Evolutionary conservation across 1,140 invertebrate genomes (phyloP).

Genomic region (Pachypeltis micranthus): DNA sequence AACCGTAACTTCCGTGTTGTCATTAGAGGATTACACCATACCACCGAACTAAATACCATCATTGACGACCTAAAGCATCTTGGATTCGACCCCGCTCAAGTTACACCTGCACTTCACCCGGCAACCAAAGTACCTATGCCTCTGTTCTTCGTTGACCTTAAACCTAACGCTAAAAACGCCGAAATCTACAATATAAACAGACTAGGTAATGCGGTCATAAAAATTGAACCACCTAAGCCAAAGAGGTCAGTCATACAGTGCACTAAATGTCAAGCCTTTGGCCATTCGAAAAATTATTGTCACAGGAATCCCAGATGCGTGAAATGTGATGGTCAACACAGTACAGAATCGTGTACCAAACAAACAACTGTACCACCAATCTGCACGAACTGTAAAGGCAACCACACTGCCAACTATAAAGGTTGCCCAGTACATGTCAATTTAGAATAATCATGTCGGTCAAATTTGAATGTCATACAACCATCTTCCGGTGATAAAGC

Average conservation of each 20-base stretch:
- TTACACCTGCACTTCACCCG: neutral
- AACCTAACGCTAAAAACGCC: conserved; percentile 2
- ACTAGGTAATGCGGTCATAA: neutral
- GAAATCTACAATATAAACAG: neutral
- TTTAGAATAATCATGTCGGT: no score
- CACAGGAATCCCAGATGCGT: neutral
- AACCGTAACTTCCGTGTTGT: neutral
- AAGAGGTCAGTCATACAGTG: conserved; percentile 5
- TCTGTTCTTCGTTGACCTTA: conserved; percentile 3
- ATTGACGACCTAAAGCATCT: neutral
- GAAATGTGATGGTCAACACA: conserved; percentile 5
- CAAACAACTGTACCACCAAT: neutral
- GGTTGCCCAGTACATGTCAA: no score
- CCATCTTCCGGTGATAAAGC: no score
- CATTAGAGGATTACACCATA: neutral
- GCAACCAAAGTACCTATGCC: conserved; percentile 5
- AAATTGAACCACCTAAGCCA: conserved; percentile 5
- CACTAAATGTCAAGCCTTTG: conserved; percentile 6
- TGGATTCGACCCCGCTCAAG: neutral
- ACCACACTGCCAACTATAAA: no score
- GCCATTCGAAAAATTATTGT: conserved; percentile 7
- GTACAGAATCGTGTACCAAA: conserved; percentile 1
- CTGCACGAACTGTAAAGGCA: no score
- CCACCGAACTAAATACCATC: neutral
- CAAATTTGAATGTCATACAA: no score